A percentile compares a stretch with the other conserved stretches of the same genome.
Conservation (phyloP, 2,797 vertebrate species). For the Bradypodion ventrale region DNA sequence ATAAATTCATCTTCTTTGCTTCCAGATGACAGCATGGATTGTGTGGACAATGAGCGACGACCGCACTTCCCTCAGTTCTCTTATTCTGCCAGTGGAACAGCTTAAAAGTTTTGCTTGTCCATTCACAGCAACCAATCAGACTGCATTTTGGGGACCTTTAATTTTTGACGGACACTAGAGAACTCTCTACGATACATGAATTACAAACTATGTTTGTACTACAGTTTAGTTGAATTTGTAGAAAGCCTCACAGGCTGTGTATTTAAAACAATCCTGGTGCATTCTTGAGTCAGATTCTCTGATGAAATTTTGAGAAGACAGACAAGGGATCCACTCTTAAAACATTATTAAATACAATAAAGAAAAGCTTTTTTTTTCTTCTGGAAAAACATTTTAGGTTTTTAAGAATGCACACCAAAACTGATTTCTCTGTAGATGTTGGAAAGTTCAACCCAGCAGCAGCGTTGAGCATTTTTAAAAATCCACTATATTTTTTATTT, state of each 20-base stretch:
- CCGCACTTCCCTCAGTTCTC: conserved; percentile 98
- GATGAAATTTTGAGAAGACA: conserved; percentile 73
- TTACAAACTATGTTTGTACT: conserved; percentile 79
- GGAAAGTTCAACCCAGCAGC: conserved; percentile 64
- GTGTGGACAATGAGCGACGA: conserved; percentile 91
- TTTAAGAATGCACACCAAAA: conserved; percentile 70
- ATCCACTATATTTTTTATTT: conserved; percentile 73
- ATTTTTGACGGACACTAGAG: conserved; percentile 78
- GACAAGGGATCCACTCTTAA: conserved; percentile 70
- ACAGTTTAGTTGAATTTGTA: conserved; percentile 66
- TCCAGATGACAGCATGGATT: conserved; percentile 94
- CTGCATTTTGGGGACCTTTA: conserved; percentile 82
- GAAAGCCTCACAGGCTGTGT: conserved; percentile 70
- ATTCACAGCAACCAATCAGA: conserved; percentile 72
- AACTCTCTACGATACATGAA: conserved; percentile 75
- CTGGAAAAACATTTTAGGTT: conserved; percentile 63
- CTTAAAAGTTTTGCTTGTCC: conserved; percentile 78
- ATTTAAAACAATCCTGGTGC: conserved; percentile 70
- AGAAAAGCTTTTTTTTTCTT: conserved; percentile 71
- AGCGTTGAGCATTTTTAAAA: conserved; percentile 42
- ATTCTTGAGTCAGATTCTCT: conserved; percentile 71
- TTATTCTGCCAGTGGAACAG: conserved; percentile 96
- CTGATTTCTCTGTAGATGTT: conserved; percentile 66
- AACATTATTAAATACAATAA: conserved; percentile 53
- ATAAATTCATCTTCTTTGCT: not conserved